A percentile compares a stretch with the other conserved stretches of the same genome.
These are phyloP conservation scores for Pecten maximus DNA, from an alignment of 2,888 invertebrate genomes.

Conservation along the genomic window DNA sequence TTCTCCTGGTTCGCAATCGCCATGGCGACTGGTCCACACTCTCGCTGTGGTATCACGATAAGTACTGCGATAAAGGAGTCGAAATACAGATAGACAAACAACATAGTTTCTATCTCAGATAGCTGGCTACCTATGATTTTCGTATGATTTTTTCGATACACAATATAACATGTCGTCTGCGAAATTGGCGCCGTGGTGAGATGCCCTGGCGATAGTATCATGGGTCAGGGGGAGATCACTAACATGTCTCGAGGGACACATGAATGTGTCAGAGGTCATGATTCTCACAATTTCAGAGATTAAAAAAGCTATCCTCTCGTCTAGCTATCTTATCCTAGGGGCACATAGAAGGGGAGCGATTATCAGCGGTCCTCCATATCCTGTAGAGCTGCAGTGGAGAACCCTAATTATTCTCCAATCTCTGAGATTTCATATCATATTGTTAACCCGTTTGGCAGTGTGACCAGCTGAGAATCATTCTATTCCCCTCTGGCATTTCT, in stretches of 20 bases:
- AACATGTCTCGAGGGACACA: background rate
- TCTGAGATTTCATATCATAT: conserved; percentile 33
- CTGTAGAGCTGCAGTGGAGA: background rate
- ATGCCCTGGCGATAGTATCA: background rate
- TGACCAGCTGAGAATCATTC: conserved; percentile 20
- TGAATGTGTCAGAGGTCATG: background rate
- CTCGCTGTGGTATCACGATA: background rate
- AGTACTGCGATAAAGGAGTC: background rate
- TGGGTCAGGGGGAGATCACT: conserved; percentile 11
- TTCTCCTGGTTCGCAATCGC: background rate
- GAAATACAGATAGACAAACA: background rate
- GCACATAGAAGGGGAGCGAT: background rate
- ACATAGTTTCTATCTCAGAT: background rate
- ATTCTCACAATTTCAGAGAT: background rate
- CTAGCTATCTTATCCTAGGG: background rate
- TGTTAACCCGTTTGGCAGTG: background rate
- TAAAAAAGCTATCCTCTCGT: background rate
- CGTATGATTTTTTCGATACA: background rate
- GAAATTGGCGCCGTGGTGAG: background rate
- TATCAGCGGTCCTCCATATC: background rate
- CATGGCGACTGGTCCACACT: background rate
- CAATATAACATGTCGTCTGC: conserved; percentile 15
- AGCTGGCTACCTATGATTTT: background rate
- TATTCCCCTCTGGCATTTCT: background rate
- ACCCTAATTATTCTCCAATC: background rate